These are phyloP conservation scores for Pangasius mekongensis DNA, from an alignment of 2,797 vertebrate genomes.

Conservation along the genomic window DNA sequence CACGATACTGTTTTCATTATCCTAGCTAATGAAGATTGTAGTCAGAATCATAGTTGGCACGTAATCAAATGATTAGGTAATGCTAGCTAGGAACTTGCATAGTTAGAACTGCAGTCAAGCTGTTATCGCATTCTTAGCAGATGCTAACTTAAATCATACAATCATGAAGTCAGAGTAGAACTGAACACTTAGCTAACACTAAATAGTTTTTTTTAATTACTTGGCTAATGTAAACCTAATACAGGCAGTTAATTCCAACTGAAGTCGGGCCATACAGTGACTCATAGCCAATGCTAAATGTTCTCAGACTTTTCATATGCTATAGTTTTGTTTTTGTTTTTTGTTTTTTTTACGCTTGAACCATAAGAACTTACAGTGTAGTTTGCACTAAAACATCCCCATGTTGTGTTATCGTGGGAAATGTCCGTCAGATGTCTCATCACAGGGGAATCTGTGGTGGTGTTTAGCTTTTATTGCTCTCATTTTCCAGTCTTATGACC, in stretches of 20 bases:
- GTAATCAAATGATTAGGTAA: slow-evolving; percentile 2
- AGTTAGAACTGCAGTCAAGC: background rate
- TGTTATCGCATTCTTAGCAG: background rate
- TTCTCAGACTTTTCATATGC: background rate
- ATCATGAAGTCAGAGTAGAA: background rate
- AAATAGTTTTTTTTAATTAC: background rate
- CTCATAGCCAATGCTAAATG: background rate
- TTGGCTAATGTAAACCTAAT: background rate
- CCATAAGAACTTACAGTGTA: background rate
- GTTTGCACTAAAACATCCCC: background rate
- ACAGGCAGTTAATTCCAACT: background rate
- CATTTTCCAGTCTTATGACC: background rate
- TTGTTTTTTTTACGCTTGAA: background rate
- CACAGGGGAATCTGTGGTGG: background rate
- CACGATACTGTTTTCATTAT: background rate
- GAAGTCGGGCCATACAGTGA: background rate
- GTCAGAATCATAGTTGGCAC: background rate
- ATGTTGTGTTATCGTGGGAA: slow-evolving; percentile 14
- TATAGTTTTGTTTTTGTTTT: background rate
- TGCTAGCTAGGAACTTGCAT: background rate
- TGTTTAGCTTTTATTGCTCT: background rate
- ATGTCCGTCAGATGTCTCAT: background rate
- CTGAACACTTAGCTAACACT: background rate
- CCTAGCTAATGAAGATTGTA: background rate
- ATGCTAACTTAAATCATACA: background rate